Base-by-base conservation (phyloP, 1,140 invertebrate genomes). In the Teleopsis dalmanni region DNA sequence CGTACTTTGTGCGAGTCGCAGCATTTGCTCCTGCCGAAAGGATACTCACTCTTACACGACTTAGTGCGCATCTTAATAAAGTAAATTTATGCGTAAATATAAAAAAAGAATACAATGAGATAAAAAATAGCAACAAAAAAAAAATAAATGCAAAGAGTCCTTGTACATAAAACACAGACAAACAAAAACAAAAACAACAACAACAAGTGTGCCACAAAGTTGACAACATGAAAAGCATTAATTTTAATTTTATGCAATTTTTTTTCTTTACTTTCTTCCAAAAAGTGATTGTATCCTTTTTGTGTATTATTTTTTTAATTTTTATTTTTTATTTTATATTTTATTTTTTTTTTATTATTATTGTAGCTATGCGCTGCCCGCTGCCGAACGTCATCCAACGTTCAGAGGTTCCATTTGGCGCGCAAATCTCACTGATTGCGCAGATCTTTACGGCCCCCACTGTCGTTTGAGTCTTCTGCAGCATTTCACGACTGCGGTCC, bases 1-100 rank as follows among this genome's bases (percentile, higher is more conserved):
- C 75, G 79, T 50, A 78, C 78, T 18, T 77, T 86, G 43, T 86
- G 84, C 56, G 84, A 87, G 59, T 75, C 80, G 8, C 75, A 75
- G 51, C 67, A 66, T 37, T 65, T 79, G 54, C 56, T 83, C 31
- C 76, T 75, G 23, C 72, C 76, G 0, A 75, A 74, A 13, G 80
- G 82, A 18, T 65, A 74, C 46, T 83, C 80, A 16, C 73, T 86
- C 42, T 70, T 84, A 13, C 81, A 83, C 48, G 82, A 86, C 59
- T 57, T 84, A 48, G 62, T 85, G 36, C 75, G 78, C 62, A 73
- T 78, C 21, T 62, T 85, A 48, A 78, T 87, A 51, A 77, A 74
- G 81, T 84, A 75, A 73, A 63, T 65, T 54, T 16, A 36, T 11
- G 21, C 7, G 27, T 29, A 8, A 37, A 37, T 6, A 9, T 19